Conservation (phyloP, 1,140 invertebrate species). For the Battus philenor region DNA sequence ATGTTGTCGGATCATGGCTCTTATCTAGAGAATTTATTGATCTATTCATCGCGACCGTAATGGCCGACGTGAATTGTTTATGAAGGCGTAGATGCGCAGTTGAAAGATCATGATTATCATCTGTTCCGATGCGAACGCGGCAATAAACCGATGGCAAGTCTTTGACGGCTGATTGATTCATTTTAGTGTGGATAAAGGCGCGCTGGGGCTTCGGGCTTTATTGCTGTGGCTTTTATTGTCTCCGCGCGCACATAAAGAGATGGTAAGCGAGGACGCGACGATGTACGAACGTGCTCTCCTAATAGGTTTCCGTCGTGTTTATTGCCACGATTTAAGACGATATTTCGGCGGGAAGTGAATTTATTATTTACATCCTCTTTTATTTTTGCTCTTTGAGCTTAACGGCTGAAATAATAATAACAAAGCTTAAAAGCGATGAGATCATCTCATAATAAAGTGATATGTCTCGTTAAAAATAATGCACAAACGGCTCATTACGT, state of each 20-base stretch:
- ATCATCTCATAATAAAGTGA: too few relatives aligned
- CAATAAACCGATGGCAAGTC: conserved; percentile 13
- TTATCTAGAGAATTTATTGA: conserved; percentile 36
- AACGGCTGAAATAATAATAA: too few relatives aligned
- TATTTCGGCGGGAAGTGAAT: conserved; percentile 6
- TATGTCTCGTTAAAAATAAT: too few relatives aligned
- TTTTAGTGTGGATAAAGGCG: conserved; percentile 48
- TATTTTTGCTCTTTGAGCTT: not conserved
- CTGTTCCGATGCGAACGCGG: conserved; percentile 5
- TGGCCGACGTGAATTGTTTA: conserved; percentile 27
- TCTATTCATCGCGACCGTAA: conserved; percentile 30
- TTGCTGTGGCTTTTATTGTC: conserved; percentile 47
- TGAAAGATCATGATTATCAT: conserved; percentile 14
- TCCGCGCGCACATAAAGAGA: conserved; percentile 30
- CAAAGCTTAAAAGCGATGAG: too few relatives aligned
- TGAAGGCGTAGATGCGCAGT: conserved; percentile 15
- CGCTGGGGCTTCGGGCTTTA: conserved; percentile 37
- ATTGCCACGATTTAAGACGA: conserved; percentile 27
- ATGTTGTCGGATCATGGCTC: not conserved
- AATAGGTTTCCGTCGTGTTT: conserved; percentile 33
- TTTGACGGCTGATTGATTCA: conserved; percentile 60
- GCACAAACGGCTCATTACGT: too few relatives aligned
- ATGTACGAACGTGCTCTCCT: conserved; percentile 10
- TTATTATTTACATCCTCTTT: not conserved
- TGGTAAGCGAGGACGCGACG: conserved; percentile 18